Base-by-base conservation (phyloP, 2,113 vertebrate species). In the Microcebus ravelobensis region DNA sequence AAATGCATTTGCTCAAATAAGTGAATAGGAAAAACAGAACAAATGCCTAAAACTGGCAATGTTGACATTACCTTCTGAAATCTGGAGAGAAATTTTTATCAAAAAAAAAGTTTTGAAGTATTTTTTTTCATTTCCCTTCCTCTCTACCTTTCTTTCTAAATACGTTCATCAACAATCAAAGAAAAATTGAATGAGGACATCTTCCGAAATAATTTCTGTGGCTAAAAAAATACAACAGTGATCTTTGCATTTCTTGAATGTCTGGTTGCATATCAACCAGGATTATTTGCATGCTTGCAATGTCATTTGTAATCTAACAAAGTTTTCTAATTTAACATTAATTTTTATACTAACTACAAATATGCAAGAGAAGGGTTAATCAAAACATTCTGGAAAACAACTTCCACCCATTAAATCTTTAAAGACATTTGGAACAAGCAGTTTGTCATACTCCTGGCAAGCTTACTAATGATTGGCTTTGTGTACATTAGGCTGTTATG, bases 361-460 rank as follows among this genome's bases (percentile, higher is more conserved):
- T 92, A 86, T 63, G 79, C 52, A 50, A 97, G 83, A 82, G 45
- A 98, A 97, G 65, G 36, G 76, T 96, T 98, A 98, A 97, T 80
- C 45, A 91, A 96, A 59, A 71, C 20, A 89, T 97, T 98, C 73
- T 95, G 77, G 31, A 91, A 96, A 98, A 97, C 74, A 71, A 79
- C 21, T 91, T 77, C 48, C 57, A 89, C 91, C 91, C 57, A 80
- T 95, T 97, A 93, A 96, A 95, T 95, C 86, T 61, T 97, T 93
- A 90, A 96, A 95, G 71, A 96, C 96, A 92, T 57, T 57, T 93
- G 67, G 14, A 96, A 96, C 55, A 97, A 97, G 87, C 73, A 86
- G 86, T 98, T 97, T 63, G 27, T 98, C 92, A 98, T 97, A 97
- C 92, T 97, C 97, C 92, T 98, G 97, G 96, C 97, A 98, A 98